Conservation (phyloP, 2,888 invertebrate genomes). For the Cheilosia scutellata region DNA sequence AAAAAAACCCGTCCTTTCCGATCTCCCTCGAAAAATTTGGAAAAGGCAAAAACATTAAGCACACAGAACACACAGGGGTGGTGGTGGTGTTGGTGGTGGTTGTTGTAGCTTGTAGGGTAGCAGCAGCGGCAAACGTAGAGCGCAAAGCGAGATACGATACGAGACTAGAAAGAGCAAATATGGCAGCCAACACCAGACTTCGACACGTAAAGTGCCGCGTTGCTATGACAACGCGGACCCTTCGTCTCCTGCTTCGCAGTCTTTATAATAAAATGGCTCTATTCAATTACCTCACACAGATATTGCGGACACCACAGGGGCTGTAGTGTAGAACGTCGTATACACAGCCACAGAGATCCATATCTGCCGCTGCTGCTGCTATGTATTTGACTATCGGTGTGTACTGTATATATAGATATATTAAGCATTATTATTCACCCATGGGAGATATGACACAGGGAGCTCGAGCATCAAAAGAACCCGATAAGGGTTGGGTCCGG, state of each 20-base stretch:
- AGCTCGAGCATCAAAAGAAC: conserved; percentile 59
- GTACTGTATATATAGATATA: conserved; percentile 10
- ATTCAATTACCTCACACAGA: conserved; percentile 78
- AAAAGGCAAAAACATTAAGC: conserved; percentile 74
- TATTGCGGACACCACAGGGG: conserved; percentile 75
- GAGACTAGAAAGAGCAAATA: conserved; percentile 82
- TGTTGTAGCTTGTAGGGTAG: conserved; percentile 9
- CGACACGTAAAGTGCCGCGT: conserved; percentile 84
- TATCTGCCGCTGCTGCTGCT: conserved; percentile 31
- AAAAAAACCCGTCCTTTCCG: conserved; percentile 45
- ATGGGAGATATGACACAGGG: conserved; percentile 68
- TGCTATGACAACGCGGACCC: conserved; percentile 83
- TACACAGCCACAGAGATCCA: conserved; percentile 27
- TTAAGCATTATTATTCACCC: conserved; percentile 64
- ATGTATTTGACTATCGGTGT: conserved; percentile 27
- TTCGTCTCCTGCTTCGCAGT: conserved; percentile 73
- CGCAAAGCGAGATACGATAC: conserved; percentile 45
- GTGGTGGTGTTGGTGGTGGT: conserved; percentile 38
- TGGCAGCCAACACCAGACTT: conserved; percentile 84
- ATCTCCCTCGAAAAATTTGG: conserved; percentile 66
- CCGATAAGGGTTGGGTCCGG: conserved; percentile 27
- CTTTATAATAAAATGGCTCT: conserved; percentile 77
- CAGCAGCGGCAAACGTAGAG: conserved; percentile 23
- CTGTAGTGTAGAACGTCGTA: conserved; percentile 13
- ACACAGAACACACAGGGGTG: conserved; percentile 59